Base-by-base conservation (phyloP, 2,113 vertebrate genomes). In the Halcyon malimbica region DNA sequence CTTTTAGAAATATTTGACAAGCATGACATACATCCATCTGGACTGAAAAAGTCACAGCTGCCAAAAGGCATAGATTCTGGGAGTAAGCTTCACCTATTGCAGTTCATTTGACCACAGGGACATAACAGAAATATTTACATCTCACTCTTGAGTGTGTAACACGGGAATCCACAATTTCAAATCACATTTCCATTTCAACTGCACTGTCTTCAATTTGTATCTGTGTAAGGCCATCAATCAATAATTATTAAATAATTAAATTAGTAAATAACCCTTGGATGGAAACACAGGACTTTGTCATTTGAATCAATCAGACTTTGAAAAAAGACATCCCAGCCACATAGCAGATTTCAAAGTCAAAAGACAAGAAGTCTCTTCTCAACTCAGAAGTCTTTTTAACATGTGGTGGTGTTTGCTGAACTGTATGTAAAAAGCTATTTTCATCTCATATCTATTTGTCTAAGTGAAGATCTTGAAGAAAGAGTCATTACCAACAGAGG, bases 391-490 rank as follows among this genome's bases (percentile, higher is more conserved):
- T 16, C 64, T 37, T 80, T 83, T 76, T 50, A 74, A 54, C 56
- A 57, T 44, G 41, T 41, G 39, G 5, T 65, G 50, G 23, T 24
- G 44, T 64, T 68, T 83, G 42, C 70, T 97, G 83, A 92, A 7
- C 37, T 53, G 24, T 41, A 65, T 81, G 23, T 67, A 54, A 31
- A 91, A 91, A 78, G 44, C 23, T 75, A 42, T 53, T 89, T 96
- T 91, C 73, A 56, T 94, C 25, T 75, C 64, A 91, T 41, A 42
- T 51, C 3, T 64, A 44, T 68, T 63, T 44, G 13, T 51, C 76
- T 94, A 92, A 93, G 53, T 81, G 77, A 21, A 84, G 56, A 75
- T 73, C 35, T 79, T 88, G 26, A 62, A 84, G 78, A 92, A 87
- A 20, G 3, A 68, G 26, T 29, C 78, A 75, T 42, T 67, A 87